Evolutionary conservation across 2,797 vertebrate genomes (phyloP).

Genomic region (Thunnus albacares): DNA sequence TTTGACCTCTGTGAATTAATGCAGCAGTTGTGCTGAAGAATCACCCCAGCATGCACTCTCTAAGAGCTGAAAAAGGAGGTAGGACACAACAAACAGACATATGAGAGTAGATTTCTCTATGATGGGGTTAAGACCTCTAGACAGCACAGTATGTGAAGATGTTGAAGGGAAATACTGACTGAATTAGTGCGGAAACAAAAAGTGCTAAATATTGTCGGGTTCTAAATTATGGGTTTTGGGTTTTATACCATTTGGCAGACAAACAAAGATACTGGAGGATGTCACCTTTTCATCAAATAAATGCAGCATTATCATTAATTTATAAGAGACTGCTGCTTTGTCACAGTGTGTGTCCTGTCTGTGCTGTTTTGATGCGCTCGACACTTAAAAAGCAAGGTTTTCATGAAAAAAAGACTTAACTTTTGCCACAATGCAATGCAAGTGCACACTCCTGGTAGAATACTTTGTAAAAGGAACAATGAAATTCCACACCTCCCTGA

Average conservation of each 20-base stretch:
- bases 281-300: slow-evolving; percentile 10
- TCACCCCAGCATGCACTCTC: neutral
- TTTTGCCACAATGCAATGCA: neutral
- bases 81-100: neutral
- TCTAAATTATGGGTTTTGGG: neutral
- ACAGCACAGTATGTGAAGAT: neutral
- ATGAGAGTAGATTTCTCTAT: slow-evolving; percentile 1
- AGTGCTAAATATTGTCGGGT: neutral
- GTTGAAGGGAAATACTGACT: neutral
- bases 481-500: neutral
- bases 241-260: neutral
- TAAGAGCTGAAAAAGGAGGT: neutral
- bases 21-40: slow-evolving; percentile 31
- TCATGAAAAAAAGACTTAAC: neutral
- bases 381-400: neutral
- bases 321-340: slow-evolving; percentile 4
- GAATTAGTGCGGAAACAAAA: neutral
- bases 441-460: neutral
- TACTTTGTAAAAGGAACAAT: neutral
- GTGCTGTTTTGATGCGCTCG: neutral
- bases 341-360: neutral
- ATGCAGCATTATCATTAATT: neutral
- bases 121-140: neutral
- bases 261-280: neutral
- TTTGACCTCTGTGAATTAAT: slow-evolving; percentile 55